Percentiles rank a stretch among this genome's conserved stretches.
These are phyloP conservation scores for Craseonycteris thonglongyai DNA, from an alignment of 2,113 vertebrate genomes.

Conservation along the genomic window DNA sequence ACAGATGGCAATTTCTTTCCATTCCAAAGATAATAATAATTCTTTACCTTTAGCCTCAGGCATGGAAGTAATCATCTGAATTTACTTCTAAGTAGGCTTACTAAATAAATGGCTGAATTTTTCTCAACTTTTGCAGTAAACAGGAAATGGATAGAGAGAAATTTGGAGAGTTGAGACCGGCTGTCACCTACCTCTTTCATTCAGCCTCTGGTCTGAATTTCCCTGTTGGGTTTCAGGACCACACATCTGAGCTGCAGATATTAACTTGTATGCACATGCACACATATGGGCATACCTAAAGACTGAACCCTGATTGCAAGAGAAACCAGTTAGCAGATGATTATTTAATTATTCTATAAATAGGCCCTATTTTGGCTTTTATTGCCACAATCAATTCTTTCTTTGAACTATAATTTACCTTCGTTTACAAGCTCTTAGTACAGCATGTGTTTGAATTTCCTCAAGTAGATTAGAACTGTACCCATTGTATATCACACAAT, in stretches of 20 bases:
- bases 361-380: background rate
- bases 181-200: background rate
- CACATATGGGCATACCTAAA: background rate
- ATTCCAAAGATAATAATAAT: background rate
- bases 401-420: slow-evolving; percentile 16
- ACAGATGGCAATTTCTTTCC: slow-evolving; percentile 1
- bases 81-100: background rate
- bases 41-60: background rate
- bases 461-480: background rate
- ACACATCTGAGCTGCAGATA: background rate
- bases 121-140: background rate
- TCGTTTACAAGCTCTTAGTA: background rate
- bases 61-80: background rate
- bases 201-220: background rate
- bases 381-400: background rate
- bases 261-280: background rate
- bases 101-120: background rate
- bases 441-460: background rate
- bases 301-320: background rate
- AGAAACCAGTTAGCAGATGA: background rate
- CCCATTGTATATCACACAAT: background rate
- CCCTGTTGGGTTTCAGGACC: background rate
- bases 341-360: slow-evolving; percentile 9
- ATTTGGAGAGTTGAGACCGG: background rate
- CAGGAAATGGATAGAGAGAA: background rate